phyloP scores from a whole-genome alignment of 2,888 invertebrate species.

The Hypercompe scribonia region DNA sequence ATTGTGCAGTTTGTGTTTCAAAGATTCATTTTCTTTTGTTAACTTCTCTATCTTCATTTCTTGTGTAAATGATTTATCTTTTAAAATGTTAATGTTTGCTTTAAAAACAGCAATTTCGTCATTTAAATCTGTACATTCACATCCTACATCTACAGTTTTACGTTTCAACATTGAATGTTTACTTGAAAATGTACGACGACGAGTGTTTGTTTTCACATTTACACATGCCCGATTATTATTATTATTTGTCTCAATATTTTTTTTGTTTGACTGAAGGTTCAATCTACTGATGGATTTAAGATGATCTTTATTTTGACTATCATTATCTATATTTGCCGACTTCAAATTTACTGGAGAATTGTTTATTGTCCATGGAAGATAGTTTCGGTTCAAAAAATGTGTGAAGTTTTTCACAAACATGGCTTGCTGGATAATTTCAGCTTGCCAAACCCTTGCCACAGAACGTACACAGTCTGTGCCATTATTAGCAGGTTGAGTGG shows the following conservation, averaged over 20 bases:
- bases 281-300: background rate
- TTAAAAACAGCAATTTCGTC: constrained; percentile 56
- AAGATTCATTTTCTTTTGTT: constrained; percentile 65
- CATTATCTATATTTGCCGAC: background rate
- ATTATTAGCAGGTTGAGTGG: constrained; percentile 37
- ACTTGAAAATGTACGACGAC: constrained; percentile 28
- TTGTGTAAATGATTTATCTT: constrained; percentile 61
- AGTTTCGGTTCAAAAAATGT: constrained; percentile 41
- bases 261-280: constrained; percentile 1
- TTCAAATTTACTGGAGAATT: constrained; percentile 8
- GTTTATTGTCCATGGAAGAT: constrained; percentile 17
- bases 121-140: constrained; percentile 52
- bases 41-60: constrained; percentile 65
- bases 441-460: constrained; percentile 70
- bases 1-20: constrained; percentile 69
- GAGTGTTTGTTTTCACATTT: constrained; percentile 22
- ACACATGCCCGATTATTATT: constrained; percentile 34
- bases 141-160: constrained; percentile 57
- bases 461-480: constrained; percentile 59
- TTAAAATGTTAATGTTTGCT: constrained; percentile 59
- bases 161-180: constrained; percentile 56
- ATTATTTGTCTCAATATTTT: constrained; percentile 6
- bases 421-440: constrained; percentile 71
- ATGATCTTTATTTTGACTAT: background rate
- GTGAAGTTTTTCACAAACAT: constrained; percentile 63